These are phyloP conservation scores for Philaethria dido DNA, from an alignment of 2,888 invertebrate genomes.

Conservation along the genomic window DNA sequence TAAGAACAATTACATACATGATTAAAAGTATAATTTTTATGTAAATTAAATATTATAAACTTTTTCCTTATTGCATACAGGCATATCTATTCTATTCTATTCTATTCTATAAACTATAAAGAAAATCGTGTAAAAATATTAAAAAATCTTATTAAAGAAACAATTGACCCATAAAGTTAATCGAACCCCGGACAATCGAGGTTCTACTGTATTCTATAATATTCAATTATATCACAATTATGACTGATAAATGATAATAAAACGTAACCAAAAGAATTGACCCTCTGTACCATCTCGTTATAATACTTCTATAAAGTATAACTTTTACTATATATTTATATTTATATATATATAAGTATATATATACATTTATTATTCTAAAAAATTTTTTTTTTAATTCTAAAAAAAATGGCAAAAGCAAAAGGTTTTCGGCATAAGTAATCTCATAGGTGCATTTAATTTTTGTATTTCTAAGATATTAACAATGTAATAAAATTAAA, in stretches of 20 bases:
- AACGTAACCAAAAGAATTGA: neutral
- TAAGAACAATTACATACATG: too few relatives aligned
- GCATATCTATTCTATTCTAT: too few relatives aligned
- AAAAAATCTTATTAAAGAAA: too few relatives aligned
- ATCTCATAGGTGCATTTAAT: conserved; percentile 24
- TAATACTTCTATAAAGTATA: neutral
- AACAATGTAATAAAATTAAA: conserved; percentile 1
- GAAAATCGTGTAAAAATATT: too few relatives aligned
- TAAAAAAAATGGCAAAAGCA: neutral
- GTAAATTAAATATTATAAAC: too few relatives aligned
- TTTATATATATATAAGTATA: neutral
- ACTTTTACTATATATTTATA: neutral
- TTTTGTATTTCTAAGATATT: conserved; percentile 2
- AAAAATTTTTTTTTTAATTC: neutral
- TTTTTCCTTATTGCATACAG: too few relatives aligned
- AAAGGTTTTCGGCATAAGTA: conserved; percentile 4
- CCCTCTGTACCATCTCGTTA: neutral
- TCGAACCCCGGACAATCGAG: too few relatives aligned
- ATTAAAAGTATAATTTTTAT: too few relatives aligned
- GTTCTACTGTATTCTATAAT: neutral
- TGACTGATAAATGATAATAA: conserved; percentile 4
- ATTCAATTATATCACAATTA: neutral
- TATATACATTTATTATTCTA: neutral
- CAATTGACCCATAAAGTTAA: too few relatives aligned
- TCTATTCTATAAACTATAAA: too few relatives aligned